These are phyloP conservation scores for Sebastolobus alascanus DNA, from an alignment of 2,797 vertebrate species.

Conservation along the genomic window DNA sequence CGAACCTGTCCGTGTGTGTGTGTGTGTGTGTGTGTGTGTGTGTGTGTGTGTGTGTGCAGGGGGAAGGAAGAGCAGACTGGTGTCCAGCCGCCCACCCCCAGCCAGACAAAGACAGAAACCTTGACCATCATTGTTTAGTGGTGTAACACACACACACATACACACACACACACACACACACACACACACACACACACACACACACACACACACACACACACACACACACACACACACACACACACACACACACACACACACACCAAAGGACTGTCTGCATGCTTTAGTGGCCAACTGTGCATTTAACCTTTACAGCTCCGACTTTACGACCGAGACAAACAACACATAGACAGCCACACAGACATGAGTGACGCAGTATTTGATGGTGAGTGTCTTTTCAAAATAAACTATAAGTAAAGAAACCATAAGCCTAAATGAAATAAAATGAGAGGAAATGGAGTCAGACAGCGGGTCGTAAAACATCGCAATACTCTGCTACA, in stretches of 20 bases:
- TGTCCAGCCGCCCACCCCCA: constrained; percentile 50
- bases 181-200: too few relatives aligned
- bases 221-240: constrained; percentile 17
- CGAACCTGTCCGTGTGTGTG: constrained; percentile 18
- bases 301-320: constrained; percentile 79
- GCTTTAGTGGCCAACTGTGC: constrained; percentile 61
- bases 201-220: neutral
- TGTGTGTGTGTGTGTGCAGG: constrained; percentile 11
- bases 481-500: constrained; percentile 49
- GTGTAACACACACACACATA: neutral
- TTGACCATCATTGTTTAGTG: constrained; percentile 53
- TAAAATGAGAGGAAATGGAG: constrained; percentile 68
- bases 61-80: constrained; percentile 55
- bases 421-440: constrained; percentile 51
- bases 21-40: constrained; percentile 8
- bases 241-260: constrained; percentile 29
- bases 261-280: constrained; percentile 45
- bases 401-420: constrained; percentile 46
- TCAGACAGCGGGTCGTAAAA: constrained; percentile 72
- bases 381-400: constrained; percentile 51
- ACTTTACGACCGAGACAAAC: constrained; percentile 62
- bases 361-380: constrained; percentile 20
- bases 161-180: too few relatives aligned
- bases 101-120: constrained; percentile 60
- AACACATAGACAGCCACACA: constrained; percentile 33